phyloP scores from a whole-genome alignment of 92 coral and sea anemone genomes.

The Virgularia gustaviana region DNA sequence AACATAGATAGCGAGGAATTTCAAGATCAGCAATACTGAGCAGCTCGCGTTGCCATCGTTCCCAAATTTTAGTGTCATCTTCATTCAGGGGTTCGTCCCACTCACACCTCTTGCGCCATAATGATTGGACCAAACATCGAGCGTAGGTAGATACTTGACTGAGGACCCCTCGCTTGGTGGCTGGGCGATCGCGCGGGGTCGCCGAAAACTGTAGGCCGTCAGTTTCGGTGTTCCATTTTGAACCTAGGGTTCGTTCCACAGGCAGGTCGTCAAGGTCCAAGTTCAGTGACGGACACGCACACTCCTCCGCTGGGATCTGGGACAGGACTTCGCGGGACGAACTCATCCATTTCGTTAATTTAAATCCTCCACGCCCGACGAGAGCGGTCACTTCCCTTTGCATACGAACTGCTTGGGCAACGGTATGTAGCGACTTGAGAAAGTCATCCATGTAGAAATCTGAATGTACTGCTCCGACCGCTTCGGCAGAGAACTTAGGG shows the following conservation, averaged over 20 bases:
- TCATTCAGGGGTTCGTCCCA: slow-evolving; percentile 55
- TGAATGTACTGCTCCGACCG: slow-evolving; percentile 36
- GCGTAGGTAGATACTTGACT: slow-evolving; percentile 45
- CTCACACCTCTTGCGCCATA: slow-evolving; percentile 45
- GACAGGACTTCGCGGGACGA: slow-evolving; percentile 42
- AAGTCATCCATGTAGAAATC: slow-evolving; percentile 61
- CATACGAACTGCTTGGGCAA: slow-evolving; percentile 36
- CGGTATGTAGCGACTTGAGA: slow-evolving; percentile 48
- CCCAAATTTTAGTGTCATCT: slow-evolving; percentile 30
- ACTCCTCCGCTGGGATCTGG: slow-evolving; percentile 34
- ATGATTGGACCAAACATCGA: slow-evolving; percentile 40
- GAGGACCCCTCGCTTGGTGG: slow-evolving; percentile 32
- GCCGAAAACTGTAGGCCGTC: slow-evolving; percentile 46
- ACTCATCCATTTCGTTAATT: slow-evolving; percentile 35
- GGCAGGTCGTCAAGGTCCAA: slow-evolving; percentile 49
- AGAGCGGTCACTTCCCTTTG: slow-evolving; percentile 47
- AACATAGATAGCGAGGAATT: slow-evolving; percentile 49
- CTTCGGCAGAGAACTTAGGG: slow-evolving; percentile 39
- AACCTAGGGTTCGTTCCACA: slow-evolving; percentile 57
- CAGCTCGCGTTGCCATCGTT: slow-evolving; percentile 51
- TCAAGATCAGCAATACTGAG: slow-evolving; percentile 31
- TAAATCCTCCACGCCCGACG: slow-evolving; percentile 27
- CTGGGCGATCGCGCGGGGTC: slow-evolving; percentile 20
- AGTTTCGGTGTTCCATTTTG: slow-evolving; percentile 58
- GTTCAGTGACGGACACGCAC: slow-evolving; percentile 31